Base-by-base conservation (phyloP, 1,140 invertebrate species). In the Battus philenor region DNA sequence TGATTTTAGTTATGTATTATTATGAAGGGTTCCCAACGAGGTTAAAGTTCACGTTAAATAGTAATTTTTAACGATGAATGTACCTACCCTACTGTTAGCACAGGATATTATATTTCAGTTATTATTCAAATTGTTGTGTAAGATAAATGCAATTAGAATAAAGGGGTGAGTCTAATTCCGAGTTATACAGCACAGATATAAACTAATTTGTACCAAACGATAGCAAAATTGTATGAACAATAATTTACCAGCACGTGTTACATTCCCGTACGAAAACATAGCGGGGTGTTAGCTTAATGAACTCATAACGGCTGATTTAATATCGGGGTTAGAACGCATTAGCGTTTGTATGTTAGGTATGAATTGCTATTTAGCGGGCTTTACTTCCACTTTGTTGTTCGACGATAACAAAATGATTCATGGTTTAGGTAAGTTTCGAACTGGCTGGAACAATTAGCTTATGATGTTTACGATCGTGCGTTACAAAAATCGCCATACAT, bases 231-330 rank as follows among this genome's bases (percentile, higher is more conserved):
- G 44, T 34, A 46, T n/a, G 30, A 46, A 46, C 44, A 17, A 27
- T 59, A 56, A 60, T 44, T 60, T 49, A 50, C 24, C 13, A 60
- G 52, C 57, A 65, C 47, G 52, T 64, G 61, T 50, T 63, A 36
- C 50, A 39, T 50, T 34, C 18, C 16, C 6, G 27, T 45, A 50
- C 36, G 49, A 54, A 59, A 49, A 39, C 36, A 39, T 39, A 24
- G 36, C 30, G 51, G 27, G 29, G 56, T 41, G 51, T 53, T 59
- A 54, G 54, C 53, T 51, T 67, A 69, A 69, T 69, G 63, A 69
- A 69, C 46, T 69, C 57, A 64, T 62, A 68, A 65, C 54, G 61
- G 49, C 36, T 62, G 60, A 69, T 69, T 69, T 69, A 69, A 61
- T 59, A 61, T 50, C 45, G 36, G 53, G 44, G 44, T 60, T 56